phyloP scores from a whole-genome alignment of 2,888 invertebrate genomes.

The Acrocyrtus sp. region DNA sequence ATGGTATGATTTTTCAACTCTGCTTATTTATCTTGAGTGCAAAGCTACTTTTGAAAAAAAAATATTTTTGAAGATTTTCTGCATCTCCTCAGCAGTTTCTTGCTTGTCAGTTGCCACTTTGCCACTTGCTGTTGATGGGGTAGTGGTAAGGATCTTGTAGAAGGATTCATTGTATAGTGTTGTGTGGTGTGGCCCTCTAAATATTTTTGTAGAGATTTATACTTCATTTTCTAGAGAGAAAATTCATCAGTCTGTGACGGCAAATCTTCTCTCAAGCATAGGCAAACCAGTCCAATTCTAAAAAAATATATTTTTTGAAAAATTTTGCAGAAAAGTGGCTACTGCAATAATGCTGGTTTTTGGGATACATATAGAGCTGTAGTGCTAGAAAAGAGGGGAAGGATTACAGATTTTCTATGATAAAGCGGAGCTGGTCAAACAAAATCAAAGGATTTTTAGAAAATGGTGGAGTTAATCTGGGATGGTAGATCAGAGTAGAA shows the following conservation, averaged over 20 bases:
- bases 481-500: not conserved
- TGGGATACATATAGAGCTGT: too few relatives aligned
- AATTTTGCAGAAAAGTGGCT: too few relatives aligned
- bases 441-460: too few relatives aligned
- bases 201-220: not conserved
- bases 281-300: conserved; percentile 26
- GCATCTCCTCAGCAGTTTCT: not conserved
- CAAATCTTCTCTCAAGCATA: conserved; percentile 23
- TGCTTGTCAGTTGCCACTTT: not conserved
- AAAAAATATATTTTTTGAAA: not conserved
- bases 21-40: too few relatives aligned
- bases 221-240: conserved; percentile 7
- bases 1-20: not conserved
- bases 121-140: not conserved
- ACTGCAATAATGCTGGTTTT: too few relatives aligned
- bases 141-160: not conserved
- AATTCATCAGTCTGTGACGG: conserved; percentile 44
- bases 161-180: not conserved
- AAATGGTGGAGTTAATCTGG: not conserved
- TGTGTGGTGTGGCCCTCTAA: not conserved
- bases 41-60: too few relatives aligned
- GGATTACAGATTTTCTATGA: not conserved
- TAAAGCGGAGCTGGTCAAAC: not conserved
- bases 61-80: not conserved
- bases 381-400: not conserved